Evolutionary conservation across 2,113 vertebrate species (phyloP).

Genomic region (Salvelinus fontinalis): DNA sequence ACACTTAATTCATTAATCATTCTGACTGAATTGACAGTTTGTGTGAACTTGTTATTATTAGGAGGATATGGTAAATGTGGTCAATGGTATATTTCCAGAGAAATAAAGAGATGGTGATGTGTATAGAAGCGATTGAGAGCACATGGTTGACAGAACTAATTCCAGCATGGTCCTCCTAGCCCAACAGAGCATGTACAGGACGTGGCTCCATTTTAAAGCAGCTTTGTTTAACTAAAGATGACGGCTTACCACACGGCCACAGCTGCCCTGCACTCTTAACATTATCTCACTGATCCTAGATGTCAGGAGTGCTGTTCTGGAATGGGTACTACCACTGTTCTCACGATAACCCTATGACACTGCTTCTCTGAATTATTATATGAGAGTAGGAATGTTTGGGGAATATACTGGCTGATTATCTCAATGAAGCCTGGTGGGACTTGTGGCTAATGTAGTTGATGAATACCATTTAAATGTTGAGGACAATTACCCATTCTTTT

Average conservation of each 20-base stretch:
- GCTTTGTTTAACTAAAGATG: slow-evolving; percentile 15
- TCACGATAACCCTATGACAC: too few species aligned
- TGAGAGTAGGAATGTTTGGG: too few species aligned
- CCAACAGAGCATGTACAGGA: slow-evolving; percentile 20
- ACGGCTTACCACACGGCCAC: neutral
- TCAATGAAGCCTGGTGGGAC: too few species aligned
- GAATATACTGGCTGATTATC: too few species aligned
- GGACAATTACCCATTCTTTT: neutral
- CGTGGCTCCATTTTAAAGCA: slow-evolving; percentile 47
- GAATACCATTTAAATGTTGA: neutral
- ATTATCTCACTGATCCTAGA: slow-evolving; percentile 50
- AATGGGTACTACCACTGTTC: too few species aligned
- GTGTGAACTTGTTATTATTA: slow-evolving; percentile 1
- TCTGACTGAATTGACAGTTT: neutral
- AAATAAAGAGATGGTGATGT: neutral
- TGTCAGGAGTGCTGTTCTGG: neutral
- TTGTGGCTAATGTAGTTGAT: neutral
- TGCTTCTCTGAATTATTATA: too few species aligned
- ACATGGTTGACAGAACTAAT: slow-evolving; percentile 37
- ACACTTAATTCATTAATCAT: neutral
- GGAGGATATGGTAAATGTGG: neutral
- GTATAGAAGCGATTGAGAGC: slow-evolving; percentile 22
- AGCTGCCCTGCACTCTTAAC: neutral
- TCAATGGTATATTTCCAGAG: neutral
- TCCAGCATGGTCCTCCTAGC: slow-evolving; percentile 30